Evolutionary conservation across 1,140 invertebrate genomes (phyloP), one percentile per base, ranked within the genome.

Genomic region (Bilobella aurantiaca): DNA sequence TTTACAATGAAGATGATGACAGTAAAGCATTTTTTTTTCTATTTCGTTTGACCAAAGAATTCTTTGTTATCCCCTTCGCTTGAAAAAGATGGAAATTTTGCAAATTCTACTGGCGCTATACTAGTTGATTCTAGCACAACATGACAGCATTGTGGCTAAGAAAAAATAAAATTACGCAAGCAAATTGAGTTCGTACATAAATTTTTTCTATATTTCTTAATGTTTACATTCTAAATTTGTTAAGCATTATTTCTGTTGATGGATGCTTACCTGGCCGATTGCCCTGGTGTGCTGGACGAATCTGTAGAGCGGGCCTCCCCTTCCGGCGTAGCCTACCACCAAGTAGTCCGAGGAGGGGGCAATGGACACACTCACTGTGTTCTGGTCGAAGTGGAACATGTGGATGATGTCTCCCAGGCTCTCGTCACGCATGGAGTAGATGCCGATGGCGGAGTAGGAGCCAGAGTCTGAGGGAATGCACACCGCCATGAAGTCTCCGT

Each of bases 251-350:
- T n/a, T n/a, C n/a, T n/a, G n/a, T n/a, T 37, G 46, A 62, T 37
- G 28, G 3, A 5, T 64, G 25, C 32, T 30, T 67, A 72, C 66
- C 64, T 64, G 66, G 66, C 68, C 71, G 49, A 70, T 70, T 32
- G 63, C 64, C 37, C 69, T 62, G n/a, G 68, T 68, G 3, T 65
- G 71, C 61, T 72, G 71, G 57, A 70, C 69, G 42, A 73, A 70
- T n/a, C 71, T 28, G 34, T 73, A 73, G 18, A 73, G 42, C 32
- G 71, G 68, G 1, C 71, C 69, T 3, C 71, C 69, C 21, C 69
- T 37, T 1, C 71, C 71, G 2, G 71, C 71, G 64, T 73, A 73
- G 0, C 68, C 71, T n/a, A 73, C 71, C 3, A 70, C 66, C 5
- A 73, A 57, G 27, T 73, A 73, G 46, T 73, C 70, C 42, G 63